A percentile compares a stretch with the other conserved stretches of the same genome.
Conservation (phyloP, 2,797 vertebrate species). For the Bryconaethiops microstoma region DNA sequence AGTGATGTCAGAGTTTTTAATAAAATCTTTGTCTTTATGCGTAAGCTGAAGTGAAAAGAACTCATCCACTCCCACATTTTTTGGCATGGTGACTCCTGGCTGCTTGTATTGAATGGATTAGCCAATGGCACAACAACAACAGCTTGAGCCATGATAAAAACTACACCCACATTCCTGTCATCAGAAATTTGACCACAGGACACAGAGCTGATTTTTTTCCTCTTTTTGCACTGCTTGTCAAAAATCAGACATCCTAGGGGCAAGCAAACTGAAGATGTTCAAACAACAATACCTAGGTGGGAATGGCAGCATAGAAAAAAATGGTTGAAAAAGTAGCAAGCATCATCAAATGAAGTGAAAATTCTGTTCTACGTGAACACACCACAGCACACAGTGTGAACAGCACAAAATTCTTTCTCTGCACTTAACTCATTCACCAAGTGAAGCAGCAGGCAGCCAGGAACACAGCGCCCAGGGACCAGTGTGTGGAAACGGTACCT, state of each 20-base stretch:
- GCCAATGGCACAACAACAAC: constrained; percentile 51
- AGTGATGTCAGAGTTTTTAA: constrained; percentile 19
- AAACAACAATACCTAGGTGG: constrained; percentile 16
- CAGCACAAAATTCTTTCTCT: no score
- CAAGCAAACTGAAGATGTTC: constrained; percentile 6
- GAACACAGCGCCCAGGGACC: no score
- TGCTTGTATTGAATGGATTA: constrained; percentile 43
- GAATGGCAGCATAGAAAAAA: background rate
- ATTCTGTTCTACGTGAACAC: no score
- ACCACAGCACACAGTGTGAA: no score
- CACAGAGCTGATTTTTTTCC: constrained; percentile 39
- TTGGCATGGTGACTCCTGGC: constrained; percentile 51
- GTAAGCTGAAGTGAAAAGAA: constrained; percentile 46
- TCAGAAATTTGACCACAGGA: constrained; percentile 51
- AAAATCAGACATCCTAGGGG: constrained; percentile 44
- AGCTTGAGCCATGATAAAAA: constrained; percentile 47
- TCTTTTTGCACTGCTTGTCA: constrained; percentile 16
- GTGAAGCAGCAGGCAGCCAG: no score
- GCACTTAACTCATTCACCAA: no score
- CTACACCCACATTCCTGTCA: constrained; percentile 51
- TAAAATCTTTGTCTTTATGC: constrained; percentile 32
- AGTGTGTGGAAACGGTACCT: no score
- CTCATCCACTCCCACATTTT: constrained; percentile 51
- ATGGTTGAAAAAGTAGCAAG: background rate
- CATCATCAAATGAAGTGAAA: no score